Base-by-base conservation (phyloP, 2,113 vertebrate species). In the Rutilus rutilus region DNA sequence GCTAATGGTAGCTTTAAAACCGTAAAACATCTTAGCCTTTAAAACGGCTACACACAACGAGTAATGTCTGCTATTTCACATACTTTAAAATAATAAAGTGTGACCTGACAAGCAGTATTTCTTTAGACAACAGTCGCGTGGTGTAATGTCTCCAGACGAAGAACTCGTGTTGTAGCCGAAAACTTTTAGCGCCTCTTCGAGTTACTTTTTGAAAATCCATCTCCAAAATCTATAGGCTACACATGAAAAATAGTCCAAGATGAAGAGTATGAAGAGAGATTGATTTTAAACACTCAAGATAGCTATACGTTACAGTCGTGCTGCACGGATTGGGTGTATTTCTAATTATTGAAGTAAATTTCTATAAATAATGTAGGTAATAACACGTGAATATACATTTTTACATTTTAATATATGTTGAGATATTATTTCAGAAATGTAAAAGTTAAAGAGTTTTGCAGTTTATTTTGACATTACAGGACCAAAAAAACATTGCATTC, bases 1-100 rank as follows among this genome's bases (percentile, higher is more conserved):
- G 78, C 23, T 62, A 54, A 54, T 77, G 50, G 47, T 52, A 12
- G 21, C 33, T 79, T 79, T 25, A 62, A 79, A 75, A 36, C 19
- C 30, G 30, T 36, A 69, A 69, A 77, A 77, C 47, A 30, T 77
- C 14, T 50, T 77, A 9, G 15, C 25, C 15, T 19, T 76, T 77
- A 11, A 77, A 77, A 54, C 74, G 4, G 42, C 21, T 15, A 45
- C 39, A 76, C 74, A 52, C n/a, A 15, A 77, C 50, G 15, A 54
- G 33, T 54, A 77, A 33, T 23, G 50, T 54, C 75, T 77, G 75
- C 75, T 19, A 19, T 77, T 54, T 54, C 17, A 33, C 50, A 5
- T 54, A 54, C 27, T 52, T 77, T 23, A 54, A 17, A 9, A 54
- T 11, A 25, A 54, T 54, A 6, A 47, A 75, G 73, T 77, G 50